Evolutionary conservation across 2,888 invertebrate genomes (phyloP).

Genomic region (Venustoraphidia nigricollis): DNA sequence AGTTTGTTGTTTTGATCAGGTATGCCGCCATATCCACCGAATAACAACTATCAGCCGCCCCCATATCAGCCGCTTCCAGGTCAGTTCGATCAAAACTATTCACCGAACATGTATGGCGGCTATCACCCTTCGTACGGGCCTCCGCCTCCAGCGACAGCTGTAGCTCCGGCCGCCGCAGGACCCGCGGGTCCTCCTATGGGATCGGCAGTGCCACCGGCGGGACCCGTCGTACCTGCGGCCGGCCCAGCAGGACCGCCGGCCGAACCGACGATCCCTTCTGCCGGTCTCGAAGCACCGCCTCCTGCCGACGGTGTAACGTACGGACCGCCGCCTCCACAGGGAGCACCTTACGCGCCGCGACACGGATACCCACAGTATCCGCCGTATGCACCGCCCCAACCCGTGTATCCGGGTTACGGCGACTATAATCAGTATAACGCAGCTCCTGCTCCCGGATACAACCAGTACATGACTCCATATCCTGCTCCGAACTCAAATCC

Average conservation of each 20-base stretch:
- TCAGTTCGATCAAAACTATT: constrained; percentile 5
- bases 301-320: neutral
- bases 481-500: constrained; percentile 2
- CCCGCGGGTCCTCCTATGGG: no score
- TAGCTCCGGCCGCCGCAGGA: no score
- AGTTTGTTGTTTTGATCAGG: constrained; percentile 3
- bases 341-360: neutral
- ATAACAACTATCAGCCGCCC: constrained; percentile 7
- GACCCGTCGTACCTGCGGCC: constrained; percentile 7
- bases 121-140: constrained; percentile 5
- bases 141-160: neutral
- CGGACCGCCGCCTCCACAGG: neutral
- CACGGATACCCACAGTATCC: constrained; percentile 1
- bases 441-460: neutral
- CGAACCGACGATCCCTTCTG: neutral
- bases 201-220: no score
- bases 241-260: constrained; percentile 2
- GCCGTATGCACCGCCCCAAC: constrained; percentile 1
- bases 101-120: neutral
- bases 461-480: constrained; percentile 5
- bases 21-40: constrained; percentile 7
- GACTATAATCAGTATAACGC: constrained; percentile 2
- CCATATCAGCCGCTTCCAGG: constrained; percentile 5
- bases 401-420: constrained; percentile 1
- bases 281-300: neutral